Conservation (phyloP, 2,888 invertebrate genomes). For the Ophraella communa region DNA sequence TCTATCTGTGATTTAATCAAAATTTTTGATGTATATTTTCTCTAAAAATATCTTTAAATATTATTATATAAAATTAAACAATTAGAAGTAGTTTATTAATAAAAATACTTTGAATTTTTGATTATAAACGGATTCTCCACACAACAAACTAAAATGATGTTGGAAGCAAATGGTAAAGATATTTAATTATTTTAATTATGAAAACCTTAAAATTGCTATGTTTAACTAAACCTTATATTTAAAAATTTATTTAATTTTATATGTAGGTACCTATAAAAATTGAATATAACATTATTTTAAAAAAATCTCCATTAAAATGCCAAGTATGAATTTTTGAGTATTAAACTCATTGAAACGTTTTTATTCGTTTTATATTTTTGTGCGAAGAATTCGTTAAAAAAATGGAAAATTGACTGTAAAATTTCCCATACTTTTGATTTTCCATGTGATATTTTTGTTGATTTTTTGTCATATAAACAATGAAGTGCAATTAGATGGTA, state of each 20-base stretch:
- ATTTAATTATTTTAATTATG: too few species aligned
- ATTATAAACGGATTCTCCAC: constrained; percentile 14
- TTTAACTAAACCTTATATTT: too few species aligned
- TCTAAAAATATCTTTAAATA: constrained; percentile 65
- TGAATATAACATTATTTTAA: too few species aligned
- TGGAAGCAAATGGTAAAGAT: too few species aligned
- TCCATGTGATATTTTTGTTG: constrained; percentile 47
- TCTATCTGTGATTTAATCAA: constrained; percentile 68
- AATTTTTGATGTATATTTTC: constrained; percentile 68
- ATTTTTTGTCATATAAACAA: constrained; percentile 61
- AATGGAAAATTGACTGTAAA: constrained; percentile 43
- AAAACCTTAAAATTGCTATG: too few species aligned
- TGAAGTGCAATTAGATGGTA: constrained; percentile 71
- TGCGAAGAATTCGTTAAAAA: constrained; percentile 1
- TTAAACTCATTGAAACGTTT: not conserved
- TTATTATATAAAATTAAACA: constrained; percentile 61
- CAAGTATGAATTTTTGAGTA: too few species aligned
- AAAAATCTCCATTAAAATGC: too few species aligned
- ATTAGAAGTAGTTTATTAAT: constrained; percentile 59
- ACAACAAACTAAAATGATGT: not conserved
- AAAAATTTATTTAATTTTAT: too few species aligned
- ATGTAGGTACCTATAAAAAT: too few species aligned
- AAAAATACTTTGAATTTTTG: constrained; percentile 50
- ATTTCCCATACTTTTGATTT: constrained; percentile 42
- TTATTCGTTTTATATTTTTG: not conserved